Evolutionary conservation across 1,140 invertebrate genomes (phyloP), one percentile per base, ranked within the genome.

Genomic region (Drosophila pectinifera): DNA sequence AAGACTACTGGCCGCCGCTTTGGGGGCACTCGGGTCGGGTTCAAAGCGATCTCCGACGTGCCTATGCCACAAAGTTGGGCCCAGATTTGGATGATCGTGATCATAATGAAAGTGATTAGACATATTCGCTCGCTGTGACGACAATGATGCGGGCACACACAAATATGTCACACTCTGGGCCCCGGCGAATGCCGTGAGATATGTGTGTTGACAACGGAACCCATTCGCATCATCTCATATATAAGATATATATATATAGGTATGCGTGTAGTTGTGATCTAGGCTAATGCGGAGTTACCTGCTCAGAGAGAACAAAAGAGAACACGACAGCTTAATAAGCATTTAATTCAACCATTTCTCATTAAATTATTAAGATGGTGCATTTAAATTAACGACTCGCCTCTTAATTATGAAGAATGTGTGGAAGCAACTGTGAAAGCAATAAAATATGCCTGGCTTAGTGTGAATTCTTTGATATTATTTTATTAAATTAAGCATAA

Each of bases 71-170:
- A 70, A 46, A 24, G 24, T 24, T 24, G 11, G 31, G 49, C 38
- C 2, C 5, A 24, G 48, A 70, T 34, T 69, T 14, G 42, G 51
- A 41, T 57, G 64, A 57, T 72, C 68, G 68, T 72, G 34, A 43
- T 39, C 42, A 38, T 72, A 70, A 72, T 72, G 51, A 70, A 72
- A 57, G 68, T 70, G 65, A 72, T 72, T 70, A 72, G 49, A 72
- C 51, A 48, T 31, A 24, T 45, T 26, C 41, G 41, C 28, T 48
- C 56, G 28, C 31, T 46, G 51, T 24, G 43, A 24, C 20, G 51
- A 14, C 34, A 69, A 69, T 68, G 39, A 46, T 45, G 26, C 24
- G n/a, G 11, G 36, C 36, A 28, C 36, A n/a, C 31, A 24, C 41
- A 70, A 70, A 69, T 68, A 42, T 67, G 65, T 67, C 65, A 55